Base-by-base conservation (phyloP, 2,113 vertebrate species). In the Alces alces region DNA sequence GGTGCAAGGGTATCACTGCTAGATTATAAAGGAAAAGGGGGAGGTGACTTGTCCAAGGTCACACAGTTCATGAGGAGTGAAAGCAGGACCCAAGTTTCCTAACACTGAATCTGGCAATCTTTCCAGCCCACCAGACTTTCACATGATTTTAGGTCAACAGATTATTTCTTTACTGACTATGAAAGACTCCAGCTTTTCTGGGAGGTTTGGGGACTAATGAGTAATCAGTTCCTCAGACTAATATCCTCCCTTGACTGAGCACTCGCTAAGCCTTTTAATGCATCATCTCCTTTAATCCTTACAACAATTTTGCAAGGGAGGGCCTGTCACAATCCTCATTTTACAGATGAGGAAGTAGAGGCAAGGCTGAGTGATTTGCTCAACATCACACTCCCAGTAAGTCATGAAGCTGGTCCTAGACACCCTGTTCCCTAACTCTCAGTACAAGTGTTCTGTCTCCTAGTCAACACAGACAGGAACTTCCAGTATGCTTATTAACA, bases 191-290 rank as follows among this genome's bases (percentile, higher is more conserved):
- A 21, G 17, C 21, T 95, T 85, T 95, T 9, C 23, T 11, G n/a
- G 15, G 39, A 94, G 57, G 39, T 94, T 27, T 90, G 17, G 17
- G 57, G 10, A 43, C 54, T 86, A 93, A 93, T 55, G 55, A 76
- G 82, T 79, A 87, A 97, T 84, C 87, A 76, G 30, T 80, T 97
- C 85, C 64, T 93, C 21, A 43, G 30, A 93, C 45, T 93, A 96
- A 73, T 93, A 96, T 58, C 25, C 39, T 58, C 36, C 86, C 57
- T 93, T 95, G 61, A 96, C 64, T 33, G 39, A 93, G 21, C 52
- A 82, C 52, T 89, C 9, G 16, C 27, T 83, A 84, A 91, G 28
- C 57, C 21, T 87, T 60, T 91, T 87, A 87, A 82, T 88, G n/a
- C 30, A 73, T 73, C 52, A 25, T 84, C 85, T 92, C 87, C 58